Percentiles rank a stretch among this genome's conserved stretches.
Conservation (phyloP, 1,140 invertebrate species). For the Bactericera cockerelli region DNA sequence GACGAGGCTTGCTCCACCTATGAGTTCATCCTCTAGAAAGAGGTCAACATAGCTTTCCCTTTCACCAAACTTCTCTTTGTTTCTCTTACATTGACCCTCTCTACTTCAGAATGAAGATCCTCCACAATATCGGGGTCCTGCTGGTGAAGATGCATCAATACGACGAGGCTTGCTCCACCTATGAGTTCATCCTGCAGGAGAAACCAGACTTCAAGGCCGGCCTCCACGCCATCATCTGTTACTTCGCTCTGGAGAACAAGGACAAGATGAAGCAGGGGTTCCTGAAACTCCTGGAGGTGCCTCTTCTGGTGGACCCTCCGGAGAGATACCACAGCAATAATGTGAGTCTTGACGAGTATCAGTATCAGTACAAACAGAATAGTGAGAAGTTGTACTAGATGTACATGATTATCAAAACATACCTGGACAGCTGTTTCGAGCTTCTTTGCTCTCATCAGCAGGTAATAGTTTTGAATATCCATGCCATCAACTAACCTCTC, state of each 20-base stretch:
- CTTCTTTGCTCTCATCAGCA: no score
- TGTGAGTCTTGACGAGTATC: slow-evolving; percentile 16
- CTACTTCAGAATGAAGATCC: slow-evolving; percentile 91
- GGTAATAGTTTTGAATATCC: no score
- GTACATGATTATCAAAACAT: no score
- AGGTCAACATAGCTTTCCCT: no score
- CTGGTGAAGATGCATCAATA: slow-evolving; percentile 93
- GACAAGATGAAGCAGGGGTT: slow-evolving; percentile 92
- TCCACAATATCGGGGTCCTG: slow-evolving; percentile 94
- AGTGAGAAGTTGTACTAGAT: no score
- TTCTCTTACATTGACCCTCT: no score
- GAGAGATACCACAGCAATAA: slow-evolving; percentile 43
- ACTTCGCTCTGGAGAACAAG: slow-evolving; percentile 80
- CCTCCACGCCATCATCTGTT: slow-evolving; percentile 82
- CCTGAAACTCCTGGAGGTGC: slow-evolving; percentile 74
- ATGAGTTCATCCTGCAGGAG: slow-evolving; percentile 97
- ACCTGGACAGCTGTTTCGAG: no score
- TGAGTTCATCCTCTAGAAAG: slow-evolving; percentile 95
- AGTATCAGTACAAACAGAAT: no score
- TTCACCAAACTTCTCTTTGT: no score
- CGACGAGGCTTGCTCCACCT: slow-evolving; percentile 85
- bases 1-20: slow-evolving; percentile 90
- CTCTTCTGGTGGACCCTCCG: slow-evolving; percentile 66
- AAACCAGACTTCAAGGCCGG: slow-evolving; percentile 74
- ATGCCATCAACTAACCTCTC: no score